A percentile compares a stretch with the other conserved stretches of the same genome.
phyloP scores from a whole-genome alignment of 2,113 vertebrate genomes.

The Canis aureus region DNA sequence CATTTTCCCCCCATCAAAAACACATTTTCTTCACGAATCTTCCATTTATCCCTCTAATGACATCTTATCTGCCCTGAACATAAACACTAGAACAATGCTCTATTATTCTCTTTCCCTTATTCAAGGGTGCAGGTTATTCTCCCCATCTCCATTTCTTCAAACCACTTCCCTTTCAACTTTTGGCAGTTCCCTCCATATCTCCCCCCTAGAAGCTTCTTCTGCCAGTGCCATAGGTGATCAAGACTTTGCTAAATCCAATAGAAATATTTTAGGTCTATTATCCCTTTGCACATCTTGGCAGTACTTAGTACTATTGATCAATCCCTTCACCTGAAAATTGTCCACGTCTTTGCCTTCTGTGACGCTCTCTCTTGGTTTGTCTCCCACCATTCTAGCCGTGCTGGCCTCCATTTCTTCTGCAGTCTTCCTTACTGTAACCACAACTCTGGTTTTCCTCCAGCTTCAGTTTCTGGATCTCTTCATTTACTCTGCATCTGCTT shows the following conservation, averaged over 20 bases:
- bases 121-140: not conserved
- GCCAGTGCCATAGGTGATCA: not conserved
- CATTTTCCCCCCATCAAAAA: not conserved
- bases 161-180: not conserved
- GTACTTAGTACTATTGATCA: not conserved
- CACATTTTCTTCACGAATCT: not conserved
- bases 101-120: not conserved
- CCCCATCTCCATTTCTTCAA: not conserved
- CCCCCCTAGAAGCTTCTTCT: not conserved
- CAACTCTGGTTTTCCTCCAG: not conserved
- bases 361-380: not conserved
- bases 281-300: not conserved
- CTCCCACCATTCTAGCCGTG: rapidly evolving
- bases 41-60: not conserved
- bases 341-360: not conserved
- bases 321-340: not conserved
- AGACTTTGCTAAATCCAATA: not conserved
- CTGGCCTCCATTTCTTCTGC: not conserved
- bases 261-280: not conserved
- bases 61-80: not conserved
- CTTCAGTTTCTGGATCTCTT: not conserved
- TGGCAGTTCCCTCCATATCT: not conserved
- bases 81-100: not conserved
- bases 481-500: not conserved
- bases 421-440: not conserved